These are phyloP conservation scores for Lynx canadensis DNA, from an alignment of 2,113 vertebrate genomes.

Conservation along the genomic window DNA sequence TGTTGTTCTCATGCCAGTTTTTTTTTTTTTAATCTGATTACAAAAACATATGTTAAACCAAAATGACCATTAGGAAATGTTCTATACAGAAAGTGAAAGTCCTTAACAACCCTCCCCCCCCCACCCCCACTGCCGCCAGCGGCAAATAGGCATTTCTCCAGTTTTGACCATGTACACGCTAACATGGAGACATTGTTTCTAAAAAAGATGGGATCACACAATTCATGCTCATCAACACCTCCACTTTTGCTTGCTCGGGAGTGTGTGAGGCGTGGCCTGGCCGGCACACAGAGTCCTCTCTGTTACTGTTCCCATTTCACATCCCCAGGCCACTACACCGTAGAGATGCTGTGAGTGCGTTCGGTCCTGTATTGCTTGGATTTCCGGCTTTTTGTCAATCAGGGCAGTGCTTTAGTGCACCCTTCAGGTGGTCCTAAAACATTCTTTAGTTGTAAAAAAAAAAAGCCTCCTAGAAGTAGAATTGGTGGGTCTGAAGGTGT, in stretches of 20 bases:
- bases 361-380: not conserved
- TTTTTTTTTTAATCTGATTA: not conserved
- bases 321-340: rapidly evolving
- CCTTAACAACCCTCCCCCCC: not conserved
- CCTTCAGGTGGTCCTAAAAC: not conserved
- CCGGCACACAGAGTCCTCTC: no score
- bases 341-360: not conserved
- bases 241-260: not conserved
- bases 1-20: not conserved
- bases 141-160: not conserved
- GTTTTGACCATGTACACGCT: not conserved
- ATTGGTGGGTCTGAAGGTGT: not conserved
- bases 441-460: not conserved
- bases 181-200: not conserved
- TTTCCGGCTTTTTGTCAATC: not conserved
- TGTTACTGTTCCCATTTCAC: not conserved
- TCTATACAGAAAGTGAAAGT: not conserved
- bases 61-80: not conserved
- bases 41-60: not conserved
- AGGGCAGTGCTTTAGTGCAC: not conserved
- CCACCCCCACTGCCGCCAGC: not conserved
- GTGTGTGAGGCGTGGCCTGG: rapidly evolving
- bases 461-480: not conserved
- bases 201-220: not conserved
- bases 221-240: not conserved